These are phyloP conservation scores for Chalcosyrphus nemorum DNA, from an alignment of 2,888 invertebrate species.

Conservation along the genomic window DNA sequence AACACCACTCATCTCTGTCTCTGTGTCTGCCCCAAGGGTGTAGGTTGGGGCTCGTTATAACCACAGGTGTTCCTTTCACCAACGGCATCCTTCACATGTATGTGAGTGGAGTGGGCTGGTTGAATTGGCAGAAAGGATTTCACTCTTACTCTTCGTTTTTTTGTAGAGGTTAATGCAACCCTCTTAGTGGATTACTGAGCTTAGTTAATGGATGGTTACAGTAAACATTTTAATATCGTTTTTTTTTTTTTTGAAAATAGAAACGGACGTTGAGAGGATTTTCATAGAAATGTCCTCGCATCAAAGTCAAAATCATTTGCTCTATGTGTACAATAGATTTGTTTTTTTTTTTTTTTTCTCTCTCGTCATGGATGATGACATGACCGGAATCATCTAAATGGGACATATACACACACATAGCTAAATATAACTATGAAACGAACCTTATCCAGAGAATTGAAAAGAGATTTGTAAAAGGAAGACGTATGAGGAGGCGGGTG, in stretches of 20 bases:
- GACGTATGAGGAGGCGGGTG: not conserved
- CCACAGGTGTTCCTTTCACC: constrained; percentile 1
- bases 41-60: not conserved
- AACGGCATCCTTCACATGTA: constrained; percentile 1
- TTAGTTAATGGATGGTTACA: constrained; percentile 38
- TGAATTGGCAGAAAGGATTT: too few species aligned
- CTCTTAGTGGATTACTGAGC: constrained; percentile 42
- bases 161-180: constrained; percentile 22
- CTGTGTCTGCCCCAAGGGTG: not conserved
- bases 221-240: constrained; percentile 29
- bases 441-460: not conserved
- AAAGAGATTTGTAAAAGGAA: constrained; percentile 6
- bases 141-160: not conserved
- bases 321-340: constrained; percentile 20
- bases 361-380: constrained; percentile 43
- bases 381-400: constrained; percentile 44
- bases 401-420: not conserved
- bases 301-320: constrained; percentile 36
- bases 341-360: too few species aligned
- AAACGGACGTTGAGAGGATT: constrained; percentile 12
- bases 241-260: not conserved
- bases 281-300: constrained; percentile 16
- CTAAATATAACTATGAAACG: not conserved
- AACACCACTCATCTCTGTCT: not conserved
- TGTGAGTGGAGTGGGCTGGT: not conserved